Conservation (phyloP, 2,797 vertebrate genomes). For the Nannoperca australis region DNA sequence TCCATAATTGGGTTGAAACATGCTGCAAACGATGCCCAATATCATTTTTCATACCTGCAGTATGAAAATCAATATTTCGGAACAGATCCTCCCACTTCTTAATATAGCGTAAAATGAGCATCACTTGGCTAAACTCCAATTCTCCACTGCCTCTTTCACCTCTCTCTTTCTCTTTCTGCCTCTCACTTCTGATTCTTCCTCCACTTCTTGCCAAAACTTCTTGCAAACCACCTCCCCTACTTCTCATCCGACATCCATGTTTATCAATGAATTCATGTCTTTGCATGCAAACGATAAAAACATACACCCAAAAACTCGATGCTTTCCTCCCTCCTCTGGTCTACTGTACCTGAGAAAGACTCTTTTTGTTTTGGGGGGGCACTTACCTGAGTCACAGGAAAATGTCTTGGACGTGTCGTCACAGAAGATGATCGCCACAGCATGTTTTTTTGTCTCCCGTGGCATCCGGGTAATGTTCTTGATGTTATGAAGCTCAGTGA, state of each 20-base stretch:
- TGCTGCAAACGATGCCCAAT: constrained; percentile 60
- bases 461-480: constrained; percentile 98
- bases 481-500: constrained; percentile 98
- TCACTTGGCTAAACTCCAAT: constrained; percentile 64
- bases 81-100: constrained; percentile 70
- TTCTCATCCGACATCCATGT: constrained; percentile 6
- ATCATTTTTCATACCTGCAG: constrained; percentile 72
- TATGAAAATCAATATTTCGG: constrained; percentile 77
- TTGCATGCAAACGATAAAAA: constrained; percentile 10
- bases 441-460: constrained; percentile 98
- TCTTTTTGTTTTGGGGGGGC: constrained; percentile 22
- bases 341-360: neutral
- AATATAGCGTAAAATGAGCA: constrained; percentile 77
- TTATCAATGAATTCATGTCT: neutral
- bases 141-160: constrained; percentile 38
- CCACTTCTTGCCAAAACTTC: constrained; percentile 36
- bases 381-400: constrained; percentile 98
- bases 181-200: constrained; percentile 40
- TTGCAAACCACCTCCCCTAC: neutral
- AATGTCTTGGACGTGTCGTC: constrained; percentile 98
- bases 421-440: constrained; percentile 98
- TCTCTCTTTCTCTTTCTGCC: constrained; percentile 43
- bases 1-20: constrained; percentile 69
- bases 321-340: neutral
- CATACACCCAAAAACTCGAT: neutral